Evolutionary conservation across 2,888 invertebrate species (phyloP), one percentile per base, ranked within the genome.

Genomic region (Heliconius sara): DNA sequence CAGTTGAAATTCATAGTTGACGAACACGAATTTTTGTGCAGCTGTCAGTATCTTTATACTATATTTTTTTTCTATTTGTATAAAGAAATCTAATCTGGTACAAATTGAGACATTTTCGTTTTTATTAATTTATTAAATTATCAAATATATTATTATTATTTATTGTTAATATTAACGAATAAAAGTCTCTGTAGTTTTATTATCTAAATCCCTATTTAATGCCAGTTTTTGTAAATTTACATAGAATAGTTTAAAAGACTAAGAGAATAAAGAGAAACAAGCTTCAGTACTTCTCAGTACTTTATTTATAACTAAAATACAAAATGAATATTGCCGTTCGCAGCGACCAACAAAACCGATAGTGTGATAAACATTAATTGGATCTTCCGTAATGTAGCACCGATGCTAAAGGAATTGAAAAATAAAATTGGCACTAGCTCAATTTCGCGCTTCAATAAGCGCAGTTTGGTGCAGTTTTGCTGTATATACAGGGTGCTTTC

Each of bases 341-440:
- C 34, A 39, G 27, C n/a, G n/a, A 57, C 76, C 66, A 66, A 80
- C 74, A 77, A 79, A 80, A 79, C 75, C 72, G 74, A 79, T 81
- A 76, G 65, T 43, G 70, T 66, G 75, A 82, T 78, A 78, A 80
- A 80, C 82, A 83, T 83, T 83, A 82, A 82, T 83, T 82, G 79
- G 71, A 87, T 86, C 79, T 80, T 86, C 83, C 74, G 84, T 84
- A 84, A 85, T 85, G 83, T 83, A 83, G 84, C 85, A 84, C 81
- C 80, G 82, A 84, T 83, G 84, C 84, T 83, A 83, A 83, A 84
- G 84, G 87, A 90, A 92, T 91, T 91, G 91, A 91, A 92, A 70
- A 93, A 91, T 90, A 91, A 89, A 91, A 92, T 91, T 92, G 93
- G 93, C 92, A 91, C 89, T 89, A 89, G 87, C 89, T 92, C 92